Base-by-base conservation (phyloP, 1,140 invertebrate genomes). In the Dermatophagoides farinae region DNA sequence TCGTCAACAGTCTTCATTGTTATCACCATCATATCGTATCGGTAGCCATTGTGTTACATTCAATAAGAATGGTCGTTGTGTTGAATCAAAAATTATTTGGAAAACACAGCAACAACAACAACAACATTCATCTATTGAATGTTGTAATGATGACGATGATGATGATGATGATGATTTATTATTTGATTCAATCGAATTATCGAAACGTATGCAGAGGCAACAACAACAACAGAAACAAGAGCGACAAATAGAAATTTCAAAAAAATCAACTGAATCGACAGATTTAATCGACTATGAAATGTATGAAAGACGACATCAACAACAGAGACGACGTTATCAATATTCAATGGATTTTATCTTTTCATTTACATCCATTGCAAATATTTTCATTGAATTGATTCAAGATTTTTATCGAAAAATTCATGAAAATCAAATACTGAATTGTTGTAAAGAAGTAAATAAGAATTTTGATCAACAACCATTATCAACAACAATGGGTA, bases 261-360 rank as follows among this genome's bases (percentile, higher is more conserved):
- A 14, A 38, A 41, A 25, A 4, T 52, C 23, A 18, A 23, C 4
- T 5, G 1, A 11, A 49, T n/a, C 31, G 22, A 49, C n/a, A 31
- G 31, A 11, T 18, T 31, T 31, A 31, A 31, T 31, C 31, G 31
- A 31, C 31, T 31, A 31, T 31, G 31, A 31, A 31, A 31, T 31
- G 8, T 4, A 31, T 4, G 31, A 31, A 31, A 2, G 31, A 31
- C 31, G 8, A 41, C 25, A 31, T n/a, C 39, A 14, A 4, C 25
- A 25, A 39, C n/a, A n/a, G n/a, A n/a, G n/a, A n/a, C 31, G 8
- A 41, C 25, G 53, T n/a, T 55, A 14, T 12, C 25, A 25, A 39
- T 55, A 55, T 44, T 55, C 53, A 55, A 12, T 55, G 38, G 53
- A 55, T 12, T 55, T 25, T 44, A 23, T 55, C 10, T 55, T 55